Base-by-base conservation (phyloP, 2,797 vertebrate genomes). In the Tangara arthus region DNA sequence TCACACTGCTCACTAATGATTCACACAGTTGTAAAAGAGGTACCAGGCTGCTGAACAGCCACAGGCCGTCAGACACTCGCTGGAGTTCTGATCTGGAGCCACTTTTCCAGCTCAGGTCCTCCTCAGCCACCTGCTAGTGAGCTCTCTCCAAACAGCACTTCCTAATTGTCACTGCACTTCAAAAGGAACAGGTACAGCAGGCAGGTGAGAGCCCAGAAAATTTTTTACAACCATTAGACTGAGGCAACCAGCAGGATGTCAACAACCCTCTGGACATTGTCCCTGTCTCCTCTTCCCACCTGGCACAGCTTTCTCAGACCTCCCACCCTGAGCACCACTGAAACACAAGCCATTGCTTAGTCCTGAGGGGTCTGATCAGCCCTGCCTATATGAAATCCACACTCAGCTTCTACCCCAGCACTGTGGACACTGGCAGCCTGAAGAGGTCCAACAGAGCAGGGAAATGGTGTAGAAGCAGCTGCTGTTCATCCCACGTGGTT, bases 1-100 rank as follows among this genome's bases (percentile, higher is more conserved):
- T 96, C 95, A 95, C 42, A 22, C 90, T 52, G 94, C n/a, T 94
- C 91, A 60, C 84, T 90, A 94, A 87, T 87, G 89, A 96, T 91
- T 97, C 93, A 95, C n/a, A 7, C 23, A 18, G 75, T 65, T 60
- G 82, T 93, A 64, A n/a, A 52, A 75, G 53, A 89, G 76, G 69
- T 47, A 89, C 47, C 53, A n/a, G 75, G 90, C 89, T 87, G 79
- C 56, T 4, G 10, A 93, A 30, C 46, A 28, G 89, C 82, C 59
- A 32, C 32, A 15, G 81, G 87, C 87, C 63, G 78, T 75, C 80
- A 84, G 85, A 82, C 59, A 75, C 64, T 66, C 2, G 2, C 53
- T 41, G 4, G 15, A 81, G 42, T 23, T 86, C 83, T 69, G 8
- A 32, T 41, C 47, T 53, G 55, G 32, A 82, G 42, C 19, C 20